phyloP scores from a whole-genome alignment of 2,113 vertebrate genomes.

The Ceyx margarethae region DNA sequence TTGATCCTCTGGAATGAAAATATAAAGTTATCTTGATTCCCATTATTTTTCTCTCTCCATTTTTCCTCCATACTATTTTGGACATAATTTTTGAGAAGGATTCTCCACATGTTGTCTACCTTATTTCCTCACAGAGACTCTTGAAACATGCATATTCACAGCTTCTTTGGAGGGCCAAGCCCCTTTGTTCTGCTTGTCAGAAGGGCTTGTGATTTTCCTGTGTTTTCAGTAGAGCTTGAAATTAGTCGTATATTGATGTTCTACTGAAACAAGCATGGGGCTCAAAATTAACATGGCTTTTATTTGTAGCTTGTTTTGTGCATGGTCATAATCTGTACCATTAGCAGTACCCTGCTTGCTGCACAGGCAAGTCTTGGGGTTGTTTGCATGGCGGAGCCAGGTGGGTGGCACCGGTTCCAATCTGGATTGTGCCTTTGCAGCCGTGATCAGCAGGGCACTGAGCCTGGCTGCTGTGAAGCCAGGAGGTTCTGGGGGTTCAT shows the following conservation, averaged over 20 bases:
- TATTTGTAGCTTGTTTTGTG: conserved; percentile 35
- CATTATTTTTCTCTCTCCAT: not conserved
- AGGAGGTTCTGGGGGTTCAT: not conserved
- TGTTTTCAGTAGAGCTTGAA: conserved; percentile 14
- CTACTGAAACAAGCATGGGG: conserved; percentile 19
- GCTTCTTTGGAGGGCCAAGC: not conserved
- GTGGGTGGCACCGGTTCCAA: not conserved
- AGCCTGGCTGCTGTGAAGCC: not conserved
- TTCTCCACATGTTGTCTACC: not conserved
- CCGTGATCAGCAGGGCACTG: not conserved
- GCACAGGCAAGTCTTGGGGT: accelerated
- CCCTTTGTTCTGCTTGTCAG: not conserved
- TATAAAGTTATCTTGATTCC: not conserved
- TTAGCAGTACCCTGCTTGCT: not conserved
- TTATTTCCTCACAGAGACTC: not conserved
- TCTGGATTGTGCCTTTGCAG: not conserved
- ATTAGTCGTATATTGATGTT: not conserved
- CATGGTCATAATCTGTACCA: conserved; percentile 4
- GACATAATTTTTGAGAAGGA: not conserved
- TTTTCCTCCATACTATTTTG: not conserved
- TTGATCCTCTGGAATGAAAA: not conserved
- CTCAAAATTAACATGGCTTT: conserved; percentile 33
- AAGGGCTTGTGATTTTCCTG: not conserved
- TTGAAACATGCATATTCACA: not conserved
- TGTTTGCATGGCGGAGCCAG: not conserved